Evolutionary conservation across 2,797 vertebrate genomes (phyloP).

Genomic region (Ctenopoma kingsleyae): DNA sequence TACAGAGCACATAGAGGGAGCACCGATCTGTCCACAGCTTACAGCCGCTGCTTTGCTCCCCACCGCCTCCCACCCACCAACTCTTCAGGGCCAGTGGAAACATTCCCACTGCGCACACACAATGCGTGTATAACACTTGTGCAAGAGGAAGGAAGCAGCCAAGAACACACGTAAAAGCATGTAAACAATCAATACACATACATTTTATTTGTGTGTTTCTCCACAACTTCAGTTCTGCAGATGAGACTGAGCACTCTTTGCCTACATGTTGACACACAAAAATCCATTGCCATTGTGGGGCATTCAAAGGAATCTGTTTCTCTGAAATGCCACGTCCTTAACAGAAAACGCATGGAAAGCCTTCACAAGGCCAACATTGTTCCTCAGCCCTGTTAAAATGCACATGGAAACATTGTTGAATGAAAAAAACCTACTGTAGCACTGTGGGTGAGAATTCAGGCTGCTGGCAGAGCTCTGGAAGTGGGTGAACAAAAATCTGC

Average conservation of each 20-base stretch:
- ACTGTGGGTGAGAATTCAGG: slow-evolving; percentile 57
- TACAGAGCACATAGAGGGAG: slow-evolving; percentile 64
- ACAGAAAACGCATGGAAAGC: slow-evolving; percentile 75
- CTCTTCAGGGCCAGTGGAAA: slow-evolving; percentile 53
- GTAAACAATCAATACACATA: slow-evolving; percentile 9
- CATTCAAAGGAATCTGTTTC: slow-evolving; percentile 64
- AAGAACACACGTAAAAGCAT: slow-evolving; percentile 13
- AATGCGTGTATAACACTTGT: slow-evolving; percentile 31
- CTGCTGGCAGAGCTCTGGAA: slow-evolving; percentile 37
- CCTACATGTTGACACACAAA: slow-evolving; percentile 59
- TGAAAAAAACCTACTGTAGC: slow-evolving; percentile 14
- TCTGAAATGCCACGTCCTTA: slow-evolving; percentile 76
- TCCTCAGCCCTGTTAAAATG: slow-evolving; percentile 69
- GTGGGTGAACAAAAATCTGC: slow-evolving; percentile 35
- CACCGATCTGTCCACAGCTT: slow-evolving; percentile 70
- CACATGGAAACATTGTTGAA: slow-evolving; percentile 63
- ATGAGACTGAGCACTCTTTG: slow-evolving; percentile 41
- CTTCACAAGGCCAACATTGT: slow-evolving; percentile 82
- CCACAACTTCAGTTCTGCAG: slow-evolving; percentile 11
- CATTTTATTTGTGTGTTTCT: slow-evolving; percentile 14
- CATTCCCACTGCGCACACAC: slow-evolving; percentile 26
- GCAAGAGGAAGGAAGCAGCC: slow-evolving; percentile 21
- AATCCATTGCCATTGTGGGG: slow-evolving; percentile 58
- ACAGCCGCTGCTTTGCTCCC: slow-evolving; percentile 29
- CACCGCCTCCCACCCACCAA: slow-evolving; percentile 38